Conservation (phyloP, 2,888 invertebrate species). For the Spatulosminthurus flaviceps region DNA sequence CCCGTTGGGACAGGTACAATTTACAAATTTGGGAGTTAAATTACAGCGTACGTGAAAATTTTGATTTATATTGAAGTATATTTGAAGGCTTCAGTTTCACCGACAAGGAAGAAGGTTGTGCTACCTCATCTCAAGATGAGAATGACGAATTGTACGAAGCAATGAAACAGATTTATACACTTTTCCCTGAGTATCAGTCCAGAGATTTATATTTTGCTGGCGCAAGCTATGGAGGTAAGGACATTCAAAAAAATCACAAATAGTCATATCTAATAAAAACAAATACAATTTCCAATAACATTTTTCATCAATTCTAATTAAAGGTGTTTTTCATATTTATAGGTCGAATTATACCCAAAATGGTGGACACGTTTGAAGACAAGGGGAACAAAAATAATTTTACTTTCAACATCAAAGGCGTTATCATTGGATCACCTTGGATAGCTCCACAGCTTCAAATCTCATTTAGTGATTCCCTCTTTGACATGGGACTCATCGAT, state of each 20-base stretch:
- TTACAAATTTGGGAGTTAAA: too few relatives aligned
- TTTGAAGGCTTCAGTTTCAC: constrained; percentile 85
- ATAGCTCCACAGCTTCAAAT: constrained; percentile 70
- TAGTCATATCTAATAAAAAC: too few relatives aligned
- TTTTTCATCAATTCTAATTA: too few relatives aligned
- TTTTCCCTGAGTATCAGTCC: constrained; percentile 78
- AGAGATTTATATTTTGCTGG: constrained; percentile 87
- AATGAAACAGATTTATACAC: constrained; percentile 77
- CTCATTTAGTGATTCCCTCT: constrained; percentile 79
- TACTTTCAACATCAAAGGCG: constrained; percentile 73
- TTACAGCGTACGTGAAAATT: too few relatives aligned
- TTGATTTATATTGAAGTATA: too few relatives aligned
- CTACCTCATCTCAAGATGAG: background rate
- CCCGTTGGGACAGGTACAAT: constrained; percentile 81
- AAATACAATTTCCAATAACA: too few relatives aligned
- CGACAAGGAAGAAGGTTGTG: constrained; percentile 69
- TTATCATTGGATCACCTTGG: constrained; percentile 76
- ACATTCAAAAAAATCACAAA: too few relatives aligned
- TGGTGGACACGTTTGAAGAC: constrained; percentile 75
- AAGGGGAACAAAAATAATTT: constrained; percentile 68
- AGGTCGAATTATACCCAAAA: constrained; percentile 64
- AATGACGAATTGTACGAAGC: constrained; percentile 65
- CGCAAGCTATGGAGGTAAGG: constrained; percentile 75
- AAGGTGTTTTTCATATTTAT: too few relatives aligned
- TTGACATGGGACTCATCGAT: constrained; percentile 79